Base-by-base conservation (phyloP, 2,113 vertebrate genomes). In the Oryzias curvinotus region DNA sequence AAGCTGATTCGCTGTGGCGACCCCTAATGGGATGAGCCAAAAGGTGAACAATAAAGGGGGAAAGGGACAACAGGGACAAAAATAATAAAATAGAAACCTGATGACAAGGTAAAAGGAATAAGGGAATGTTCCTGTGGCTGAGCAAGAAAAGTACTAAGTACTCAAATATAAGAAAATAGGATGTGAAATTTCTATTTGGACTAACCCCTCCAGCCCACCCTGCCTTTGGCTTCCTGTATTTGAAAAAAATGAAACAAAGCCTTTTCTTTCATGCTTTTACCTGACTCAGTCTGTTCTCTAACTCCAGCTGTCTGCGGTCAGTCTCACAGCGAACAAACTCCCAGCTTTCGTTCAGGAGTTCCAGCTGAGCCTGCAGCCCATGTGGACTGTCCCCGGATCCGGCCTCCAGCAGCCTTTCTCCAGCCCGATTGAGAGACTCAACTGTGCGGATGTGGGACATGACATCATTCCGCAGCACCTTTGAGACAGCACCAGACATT, bases 281-380 rank as follows among this genome's bases (percentile, higher is more conserved):
- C 93, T 95, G 93, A 86, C 92, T 93, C 25, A 95, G 90, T 80
- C 91, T 93, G 86, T 93, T 95, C 87, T 96, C 95, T 80, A 95
- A 77, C 71, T 95, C 88, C 71, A 95, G 90, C 81, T 94, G 93
- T 36, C 92, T 86, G 52, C 89, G 91, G 79, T 95, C 95, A 0
- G 90, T 95, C 87, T 95, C 87, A 4, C 91, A 93, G 62, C 76
- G 87, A 45, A 96, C 92, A 68, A 90, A 91, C 71, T 95, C 95
- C 94, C 95, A 96, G 83, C 75, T 89, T 71, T 93, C 91, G 49
- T 85, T 87, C 30, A 96, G 91, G 52, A 93, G 79, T 73, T 91
- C 90, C 28, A 96, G 88, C 7, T 71, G 89, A 65, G 87, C 77
- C 77, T 90, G 93, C 7, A 94, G 89, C 26, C 91, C 90, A 21